phyloP scores from a whole-genome alignment of 2,888 invertebrate genomes.

The Gari tellinella region DNA sequence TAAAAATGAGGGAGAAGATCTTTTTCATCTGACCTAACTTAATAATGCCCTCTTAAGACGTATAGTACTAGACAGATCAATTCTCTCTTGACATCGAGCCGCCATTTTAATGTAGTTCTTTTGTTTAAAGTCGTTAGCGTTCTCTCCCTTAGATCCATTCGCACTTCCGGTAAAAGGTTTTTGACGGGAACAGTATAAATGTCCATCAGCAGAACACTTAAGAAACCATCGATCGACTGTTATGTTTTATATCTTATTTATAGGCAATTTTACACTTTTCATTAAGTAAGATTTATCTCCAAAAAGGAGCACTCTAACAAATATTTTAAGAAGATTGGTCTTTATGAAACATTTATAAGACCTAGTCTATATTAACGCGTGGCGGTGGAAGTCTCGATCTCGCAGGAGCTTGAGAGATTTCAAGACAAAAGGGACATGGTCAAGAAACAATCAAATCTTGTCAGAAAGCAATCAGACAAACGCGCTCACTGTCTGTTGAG shows the following conservation, averaged over 20 bases:
- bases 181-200: conserved; percentile 15
- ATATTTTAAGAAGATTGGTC: conserved; percentile 27
- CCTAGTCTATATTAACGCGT: conserved; percentile 34
- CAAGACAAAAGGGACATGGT: conserved; percentile 27
- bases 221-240: conserved; percentile 21
- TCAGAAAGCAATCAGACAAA: conserved; percentile 57
- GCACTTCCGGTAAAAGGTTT: conserved; percentile 28
- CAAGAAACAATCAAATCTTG: conserved; percentile 38
- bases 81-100: conserved; percentile 16
- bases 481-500: conserved; percentile 36
- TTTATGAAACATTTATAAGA: conserved; percentile 48
- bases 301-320: conserved; percentile 19
- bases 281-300: conserved; percentile 52
- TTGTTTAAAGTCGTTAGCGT: conserved; percentile 28
- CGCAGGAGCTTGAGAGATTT: conserved; percentile 35
- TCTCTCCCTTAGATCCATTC: conserved; percentile 46
- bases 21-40: conserved; percentile 52
- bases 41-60: conserved; percentile 53
- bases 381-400: conserved; percentile 21
- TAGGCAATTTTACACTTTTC: conserved; percentile 51
- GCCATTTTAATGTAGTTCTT: conserved; percentile 18
- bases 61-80: conserved; percentile 32
- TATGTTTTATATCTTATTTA: conserved; percentile 39
- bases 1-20: conserved; percentile 44
- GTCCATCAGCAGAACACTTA: conserved; percentile 38